Evolutionary conservation across 2,113 vertebrate genomes (phyloP), one percentile per base, ranked within the genome.

Genomic region (Murina feae): DNA sequence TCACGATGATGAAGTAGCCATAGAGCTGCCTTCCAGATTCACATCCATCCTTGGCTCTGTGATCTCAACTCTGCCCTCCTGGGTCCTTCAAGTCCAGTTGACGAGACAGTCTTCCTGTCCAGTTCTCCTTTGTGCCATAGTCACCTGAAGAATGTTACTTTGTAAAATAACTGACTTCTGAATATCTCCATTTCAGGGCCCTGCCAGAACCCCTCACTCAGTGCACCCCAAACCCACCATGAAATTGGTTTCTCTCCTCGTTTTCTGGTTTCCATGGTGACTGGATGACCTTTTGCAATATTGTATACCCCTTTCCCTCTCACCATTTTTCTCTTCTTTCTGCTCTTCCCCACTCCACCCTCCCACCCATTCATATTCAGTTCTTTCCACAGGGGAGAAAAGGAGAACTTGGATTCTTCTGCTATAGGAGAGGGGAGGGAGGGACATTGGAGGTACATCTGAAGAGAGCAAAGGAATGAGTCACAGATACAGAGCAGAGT

Each of bases 1-100:
- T 23, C 0, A 0, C 11, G 25, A 32, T 14, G 37, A 44, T 13
- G 44, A 9, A n/a, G 1, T 25, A 9, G 11, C 74, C 60, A 17
- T 13, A 17, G 9, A 32, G 13, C 53, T 47, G 6, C 23, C 63
- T 76, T 80, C 25, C 37, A 55, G 12, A 28, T 16, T 75, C 58
- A 49, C 12, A 28, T 9, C 14, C 14, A 2, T 13, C 16, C 14
- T 65, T n/a, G 18, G 35, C 49, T n/a, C 23, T 53, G n/a, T 30
- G 25, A 21, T 55, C 23, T 7, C 11, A 21, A 1, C n/a, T 11
- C 16, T 13, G 63, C 39, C 20, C 58, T 53, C 16, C 20, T 11
- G 16, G 8, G 2, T 20, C 55, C 44, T 55, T 76, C 58, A 94
- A 37, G 63, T 32, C 51, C 47, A 58, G 2, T 72, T 89, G 21